Percentiles rank a stretch among this genome's conserved stretches.
These are phyloP conservation scores for Novumbra hubbsi DNA, from an alignment of 2,797 vertebrate genomes.

Conservation along the genomic window DNA sequence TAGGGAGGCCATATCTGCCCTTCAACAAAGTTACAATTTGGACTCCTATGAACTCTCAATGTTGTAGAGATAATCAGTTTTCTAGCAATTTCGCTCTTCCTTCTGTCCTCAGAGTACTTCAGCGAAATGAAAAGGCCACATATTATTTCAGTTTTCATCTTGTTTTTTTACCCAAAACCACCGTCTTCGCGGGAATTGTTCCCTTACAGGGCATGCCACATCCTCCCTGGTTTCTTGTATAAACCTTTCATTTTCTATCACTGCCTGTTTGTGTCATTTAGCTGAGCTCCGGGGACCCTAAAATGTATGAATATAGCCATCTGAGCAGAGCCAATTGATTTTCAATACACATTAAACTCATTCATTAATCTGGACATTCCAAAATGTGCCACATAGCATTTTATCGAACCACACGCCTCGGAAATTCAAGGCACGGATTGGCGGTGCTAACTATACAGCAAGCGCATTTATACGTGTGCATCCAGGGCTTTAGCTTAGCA, in stretches of 20 bases:
- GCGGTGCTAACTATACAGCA: conserved; percentile 45
- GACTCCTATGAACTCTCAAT: conserved; percentile 73
- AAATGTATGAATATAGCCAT: conserved; percentile 41
- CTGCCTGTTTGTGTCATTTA: conserved; percentile 41
- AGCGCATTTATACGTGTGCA: conserved; percentile 41
- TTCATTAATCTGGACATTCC: background rate
- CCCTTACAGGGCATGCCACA: conserved; percentile 50
- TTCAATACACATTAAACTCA: conserved; percentile 7
- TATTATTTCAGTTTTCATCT: conserved; percentile 69
- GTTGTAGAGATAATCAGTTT: conserved; percentile 77
- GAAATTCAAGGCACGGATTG: conserved; percentile 46
- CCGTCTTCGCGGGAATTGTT: conserved; percentile 66
- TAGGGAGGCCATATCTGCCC: conserved; percentile 72
- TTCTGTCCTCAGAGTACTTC: conserved; percentile 62
- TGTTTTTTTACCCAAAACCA: conserved; percentile 61
- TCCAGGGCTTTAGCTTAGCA: conserved; percentile 46
- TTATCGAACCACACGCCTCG: background rate
- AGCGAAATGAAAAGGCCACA: conserved; percentile 71
- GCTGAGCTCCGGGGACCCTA: background rate
- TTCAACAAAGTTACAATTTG: conserved; percentile 79
- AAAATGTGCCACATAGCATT: background rate
- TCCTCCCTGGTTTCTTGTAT: conserved; percentile 56
- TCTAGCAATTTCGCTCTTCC: conserved; percentile 70
- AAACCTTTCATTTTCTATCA: conserved; percentile 45
- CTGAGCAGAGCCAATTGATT: background rate